Conservation (phyloP, 1,140 invertebrate species). For the Schlechtendalia chinensis region DNA sequence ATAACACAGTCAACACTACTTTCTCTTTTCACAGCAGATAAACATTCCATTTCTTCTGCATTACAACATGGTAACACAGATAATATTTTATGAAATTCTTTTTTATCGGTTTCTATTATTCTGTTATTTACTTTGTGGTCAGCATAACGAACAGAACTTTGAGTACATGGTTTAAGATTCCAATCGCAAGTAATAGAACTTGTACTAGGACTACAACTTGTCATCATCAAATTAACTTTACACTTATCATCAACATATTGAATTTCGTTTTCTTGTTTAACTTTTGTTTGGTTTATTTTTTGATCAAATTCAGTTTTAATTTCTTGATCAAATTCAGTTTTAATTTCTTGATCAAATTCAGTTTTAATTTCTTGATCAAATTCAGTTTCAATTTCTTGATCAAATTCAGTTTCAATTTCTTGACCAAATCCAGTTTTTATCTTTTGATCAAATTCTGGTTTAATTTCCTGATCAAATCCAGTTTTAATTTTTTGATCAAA, state of each 20-base stretch:
- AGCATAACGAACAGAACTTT: neutral
- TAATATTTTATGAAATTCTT: neutral
- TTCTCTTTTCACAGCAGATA: neutral
- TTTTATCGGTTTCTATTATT: neutral
- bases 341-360: conserved; percentile 21
- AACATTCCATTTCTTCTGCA: neutral
- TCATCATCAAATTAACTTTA: neutral
- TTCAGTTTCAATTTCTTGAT: conserved; percentile 35
- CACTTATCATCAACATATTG: neutral
- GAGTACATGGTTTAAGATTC: conserved; percentile 11
- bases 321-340: conserved; percentile 19
- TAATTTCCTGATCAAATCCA: conserved; percentile 37
- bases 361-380: neutral
- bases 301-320: neutral
- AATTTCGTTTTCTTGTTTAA: neutral
- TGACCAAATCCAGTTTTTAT: neutral
- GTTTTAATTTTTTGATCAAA: neutral
- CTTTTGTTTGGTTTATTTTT: neutral
- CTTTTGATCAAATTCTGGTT: conserved; percentile 13
- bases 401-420: no score
- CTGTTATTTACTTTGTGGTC: conserved; percentile 11
- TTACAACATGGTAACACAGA: neutral
- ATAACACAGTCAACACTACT: neutral
- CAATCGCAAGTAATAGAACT: neutral
- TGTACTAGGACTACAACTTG: neutral